phyloP scores from a whole-genome alignment of 92 coral and sea anemone species.

The Epizoanthus rinbou region DNA sequence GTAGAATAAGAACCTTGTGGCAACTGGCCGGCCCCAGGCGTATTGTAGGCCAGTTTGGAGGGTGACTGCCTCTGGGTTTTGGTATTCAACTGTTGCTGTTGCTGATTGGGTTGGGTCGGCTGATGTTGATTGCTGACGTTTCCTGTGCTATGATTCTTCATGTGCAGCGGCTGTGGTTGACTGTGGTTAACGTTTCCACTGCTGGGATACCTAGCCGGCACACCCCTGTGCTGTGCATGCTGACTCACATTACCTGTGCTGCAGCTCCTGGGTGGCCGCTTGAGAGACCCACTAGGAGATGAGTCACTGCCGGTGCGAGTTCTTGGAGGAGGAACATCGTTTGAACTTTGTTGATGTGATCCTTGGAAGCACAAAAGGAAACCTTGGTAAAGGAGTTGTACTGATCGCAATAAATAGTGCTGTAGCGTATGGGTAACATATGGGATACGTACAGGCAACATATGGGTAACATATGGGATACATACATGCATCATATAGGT shows the following conservation, averaged over 20 bases:
- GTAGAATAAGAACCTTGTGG: constrained; percentile 11
- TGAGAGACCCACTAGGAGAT: constrained; percentile 20
- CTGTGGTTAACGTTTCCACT: constrained; percentile 35
- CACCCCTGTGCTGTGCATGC: constrained; percentile 22
- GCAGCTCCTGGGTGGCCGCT: constrained; percentile 37
- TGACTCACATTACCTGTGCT: constrained; percentile 37
- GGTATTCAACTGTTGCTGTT: neutral
- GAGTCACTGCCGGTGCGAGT: constrained; percentile 20
- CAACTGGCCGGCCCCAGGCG: neutral
- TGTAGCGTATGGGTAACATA: too few species aligned
- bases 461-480: too few species aligned
- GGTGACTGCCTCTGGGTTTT: constrained; percentile 28
- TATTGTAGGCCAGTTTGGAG: neutral
- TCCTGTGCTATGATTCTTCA: constrained; percentile 28
- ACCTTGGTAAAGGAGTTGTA: too few species aligned
- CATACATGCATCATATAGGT: too few species aligned
- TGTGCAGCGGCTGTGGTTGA: constrained; percentile 10
- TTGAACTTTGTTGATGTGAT: constrained; percentile 14
- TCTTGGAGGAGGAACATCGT: neutral
- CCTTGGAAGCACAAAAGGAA: constrained; percentile 2
- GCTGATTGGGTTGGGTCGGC: constrained; percentile 5
- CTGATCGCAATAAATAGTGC: too few species aligned
- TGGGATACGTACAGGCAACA: too few species aligned
- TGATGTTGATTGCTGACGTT: constrained; percentile 10
- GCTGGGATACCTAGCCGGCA: constrained; percentile 41